Evolutionary conservation across 1,140 invertebrate species (phyloP), one percentile per base, ranked within the genome.

Genomic region (Neodiprion virginianus): DNA sequence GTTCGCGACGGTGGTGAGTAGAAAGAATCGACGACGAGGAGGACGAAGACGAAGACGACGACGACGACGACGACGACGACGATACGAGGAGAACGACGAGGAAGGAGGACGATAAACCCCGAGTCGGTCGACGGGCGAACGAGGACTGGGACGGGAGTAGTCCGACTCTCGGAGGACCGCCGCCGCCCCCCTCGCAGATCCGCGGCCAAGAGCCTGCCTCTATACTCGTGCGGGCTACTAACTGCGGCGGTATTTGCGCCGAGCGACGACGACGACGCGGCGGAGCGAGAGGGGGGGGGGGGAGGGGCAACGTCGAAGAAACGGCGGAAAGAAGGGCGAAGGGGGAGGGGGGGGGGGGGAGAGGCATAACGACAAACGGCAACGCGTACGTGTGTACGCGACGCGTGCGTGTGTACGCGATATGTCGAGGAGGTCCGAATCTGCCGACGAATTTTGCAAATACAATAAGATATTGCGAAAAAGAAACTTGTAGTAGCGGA

Each of bases 161-260:
- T 69, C 67, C 67, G 21, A 69, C 10, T 69, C 11, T 23, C 67
- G 7, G 11, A 69, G 17, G 67, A 23, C 17, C 67, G 67, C 40
- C 67, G 67, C 17, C 40, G 17, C 40, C 67, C 67, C 67, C 17
- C 67, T 61, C 53, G 53, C n/a, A 17, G 53, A 61, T 61, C 53
- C 28, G n/a, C 53, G 53, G 11, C n/a, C 53, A 12, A 69, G 14
- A 69, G 14, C 11, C 67, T 17, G 67, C 11, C 17, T 7, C 17
- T 17, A 21, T 65, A 21, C 12, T 14, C 17, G 61, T 17, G 61
- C 61, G 7, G 12, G 61, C 61, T 14, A 14, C 61, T 17, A 14
- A 21, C 12, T 14, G 61, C 12, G 61, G 17, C 12, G 61, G 12
- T 65, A 65, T 65, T 65, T 17, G 61, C 17, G 61, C 17, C 12